These are phyloP conservation scores for Aphelinus certus DNA, from an alignment of 1,140 invertebrate genomes.

Conservation along the genomic window DNA sequence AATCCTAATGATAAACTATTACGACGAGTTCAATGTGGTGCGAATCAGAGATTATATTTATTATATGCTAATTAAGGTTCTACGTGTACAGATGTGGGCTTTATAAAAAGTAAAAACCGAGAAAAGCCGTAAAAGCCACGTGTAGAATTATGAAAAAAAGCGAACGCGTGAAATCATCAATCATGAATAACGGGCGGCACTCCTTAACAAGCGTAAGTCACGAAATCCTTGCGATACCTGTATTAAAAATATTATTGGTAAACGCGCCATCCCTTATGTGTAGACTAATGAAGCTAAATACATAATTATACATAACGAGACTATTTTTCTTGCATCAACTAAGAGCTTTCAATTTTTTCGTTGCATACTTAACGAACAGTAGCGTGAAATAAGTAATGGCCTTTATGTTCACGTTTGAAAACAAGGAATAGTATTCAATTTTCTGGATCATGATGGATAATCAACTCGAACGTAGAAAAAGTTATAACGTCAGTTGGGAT, in stretches of 20 bases:
- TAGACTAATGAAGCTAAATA: not conserved
- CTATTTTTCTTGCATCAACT: too few relatives aligned
- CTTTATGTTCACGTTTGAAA: too few relatives aligned
- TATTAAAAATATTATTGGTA: constrained; percentile 34
- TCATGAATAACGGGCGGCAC: constrained; percentile 27
- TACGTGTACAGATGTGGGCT: not conserved
- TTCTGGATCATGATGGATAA: too few relatives aligned
- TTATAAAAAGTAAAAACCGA: not conserved
- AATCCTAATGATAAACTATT: too few relatives aligned
- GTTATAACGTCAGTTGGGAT: too few relatives aligned
- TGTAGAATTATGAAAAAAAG: constrained; percentile 10
- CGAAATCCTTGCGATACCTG: constrained; percentile 19
- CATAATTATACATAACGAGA: too few relatives aligned
- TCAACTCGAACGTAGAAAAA: too few relatives aligned
- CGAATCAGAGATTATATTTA: constrained; percentile 17
- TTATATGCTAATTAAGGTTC: not conserved
- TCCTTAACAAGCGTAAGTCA: constrained; percentile 35
- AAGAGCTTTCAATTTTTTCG: too few relatives aligned
- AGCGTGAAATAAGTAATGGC: too few relatives aligned
- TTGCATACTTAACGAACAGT: too few relatives aligned
- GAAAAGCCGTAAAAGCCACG: constrained; percentile 13
- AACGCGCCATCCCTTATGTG: not conserved
- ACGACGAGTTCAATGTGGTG: not conserved
- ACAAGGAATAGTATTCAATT: too few relatives aligned
- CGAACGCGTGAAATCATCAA: constrained; percentile 34